Conservation (phyloP, 37 sponge, comb jelly and placozoan species). For the Dysidea cf. avara region DNA sequence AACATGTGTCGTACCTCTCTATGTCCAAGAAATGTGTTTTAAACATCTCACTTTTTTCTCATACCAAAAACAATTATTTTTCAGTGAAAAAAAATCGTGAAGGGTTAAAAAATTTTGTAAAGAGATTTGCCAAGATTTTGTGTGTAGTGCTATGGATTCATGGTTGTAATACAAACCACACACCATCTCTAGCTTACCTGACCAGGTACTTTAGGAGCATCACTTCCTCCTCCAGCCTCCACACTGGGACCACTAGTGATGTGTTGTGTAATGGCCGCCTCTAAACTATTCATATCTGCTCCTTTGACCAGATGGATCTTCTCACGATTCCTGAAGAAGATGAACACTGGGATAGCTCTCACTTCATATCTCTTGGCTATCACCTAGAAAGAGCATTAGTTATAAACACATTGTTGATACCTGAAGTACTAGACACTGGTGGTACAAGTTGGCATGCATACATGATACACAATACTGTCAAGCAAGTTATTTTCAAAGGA, state of each 20-base stretch:
- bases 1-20: too few relatives aligned
- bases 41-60: too few relatives aligned
- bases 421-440: too few relatives aligned
- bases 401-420: background rate
- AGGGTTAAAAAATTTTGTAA: too few relatives aligned
- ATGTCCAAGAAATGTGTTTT: too few relatives aligned
- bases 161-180: background rate
- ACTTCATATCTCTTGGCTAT: constrained; percentile 64
- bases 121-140: too few relatives aligned
- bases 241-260: background rate
- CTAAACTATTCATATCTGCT: constrained; percentile 49
- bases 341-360: constrained; percentile 62
- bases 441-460: too few relatives aligned
- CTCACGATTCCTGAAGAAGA: constrained; percentile 60
- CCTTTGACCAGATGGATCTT: constrained; percentile 57
- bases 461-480: background rate
- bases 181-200: constrained; percentile 4
- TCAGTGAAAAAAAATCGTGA: too few relatives aligned
- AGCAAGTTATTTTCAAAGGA: background rate
- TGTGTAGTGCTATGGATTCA: too few relatives aligned
- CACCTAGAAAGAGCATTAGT: constrained; percentile 29
- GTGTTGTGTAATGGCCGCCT: constrained; percentile 67
- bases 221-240: background rate
- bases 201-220: constrained; percentile 9
- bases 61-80: too few relatives aligned